Evolutionary conservation across 2,113 vertebrate species (phyloP).

Genomic region (Podarcis muralis): DNA sequence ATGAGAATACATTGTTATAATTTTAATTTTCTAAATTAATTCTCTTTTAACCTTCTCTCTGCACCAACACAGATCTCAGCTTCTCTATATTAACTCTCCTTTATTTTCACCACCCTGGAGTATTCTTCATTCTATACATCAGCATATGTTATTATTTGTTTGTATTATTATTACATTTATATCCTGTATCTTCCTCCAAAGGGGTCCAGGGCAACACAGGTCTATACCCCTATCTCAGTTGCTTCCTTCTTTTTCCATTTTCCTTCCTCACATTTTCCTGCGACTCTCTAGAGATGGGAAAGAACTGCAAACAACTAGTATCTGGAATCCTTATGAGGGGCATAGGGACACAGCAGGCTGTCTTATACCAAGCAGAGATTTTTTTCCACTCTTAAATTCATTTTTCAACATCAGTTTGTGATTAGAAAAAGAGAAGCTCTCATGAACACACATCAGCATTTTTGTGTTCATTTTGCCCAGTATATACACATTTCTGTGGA

Average conservation of each 20-base stretch:
- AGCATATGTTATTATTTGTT: no score
- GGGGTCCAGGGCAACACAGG: no score
- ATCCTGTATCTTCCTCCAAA: no score
- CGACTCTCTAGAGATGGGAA: not conserved
- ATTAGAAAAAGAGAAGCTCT: no score
- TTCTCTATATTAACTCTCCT: not conserved
- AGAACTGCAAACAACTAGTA: not conserved
- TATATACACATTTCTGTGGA: no score
- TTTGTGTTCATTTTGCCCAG: no score
- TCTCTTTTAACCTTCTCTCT: not conserved
- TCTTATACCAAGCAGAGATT: no score
- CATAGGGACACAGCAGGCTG: no score
- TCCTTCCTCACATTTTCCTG: not conserved
- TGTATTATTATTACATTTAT: no score
- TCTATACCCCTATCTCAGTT: not conserved
- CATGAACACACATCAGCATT: no score
- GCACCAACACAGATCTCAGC: not conserved
- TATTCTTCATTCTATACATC: not conserved
- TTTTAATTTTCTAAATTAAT: not conserved
- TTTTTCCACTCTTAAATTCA: no score
- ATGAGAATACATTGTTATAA: not conserved
- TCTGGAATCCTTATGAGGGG: not conserved
- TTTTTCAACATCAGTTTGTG: no score
- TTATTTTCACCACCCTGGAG: not conserved
- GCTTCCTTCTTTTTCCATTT: not conserved